Evolutionary conservation across 2,113 vertebrate species (phyloP).

Genomic region (Etia nguti): DNA sequence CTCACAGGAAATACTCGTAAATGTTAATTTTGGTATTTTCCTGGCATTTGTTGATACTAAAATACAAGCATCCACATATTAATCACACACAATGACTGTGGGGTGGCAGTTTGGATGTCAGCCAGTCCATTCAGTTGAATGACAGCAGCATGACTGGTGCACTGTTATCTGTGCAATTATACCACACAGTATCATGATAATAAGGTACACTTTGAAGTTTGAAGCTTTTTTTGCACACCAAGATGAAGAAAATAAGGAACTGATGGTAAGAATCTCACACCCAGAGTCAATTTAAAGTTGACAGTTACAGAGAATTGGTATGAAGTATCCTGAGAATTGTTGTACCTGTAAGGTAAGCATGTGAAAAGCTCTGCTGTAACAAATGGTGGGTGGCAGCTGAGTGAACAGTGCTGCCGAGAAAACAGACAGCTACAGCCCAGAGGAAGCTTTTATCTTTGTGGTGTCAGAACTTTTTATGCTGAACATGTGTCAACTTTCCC

Average conservation of each 20-base stretch:
- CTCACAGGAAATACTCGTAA: neutral
- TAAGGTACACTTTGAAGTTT: neutral
- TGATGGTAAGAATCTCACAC: constrained; percentile 1
- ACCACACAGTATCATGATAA: neutral
- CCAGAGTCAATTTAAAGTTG: constrained; percentile 35
- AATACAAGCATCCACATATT: neutral
- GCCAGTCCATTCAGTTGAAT: neutral
- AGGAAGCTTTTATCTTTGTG: constrained; percentile 14
- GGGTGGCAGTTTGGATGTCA: neutral
- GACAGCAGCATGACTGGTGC: constrained; percentile 5
- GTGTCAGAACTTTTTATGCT: constrained; percentile 14
- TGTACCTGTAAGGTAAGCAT: constrained; percentile 14
- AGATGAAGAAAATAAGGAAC: neutral
- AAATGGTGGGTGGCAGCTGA: constrained; percentile 33
- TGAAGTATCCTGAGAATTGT: constrained; percentile 17
- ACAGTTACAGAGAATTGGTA: constrained; percentile 12
- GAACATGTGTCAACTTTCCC: constrained; percentile 8
- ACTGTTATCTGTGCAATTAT: constrained; percentile 13
- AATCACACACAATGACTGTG: neutral
- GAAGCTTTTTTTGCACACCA: neutral
- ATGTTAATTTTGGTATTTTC: neutral
- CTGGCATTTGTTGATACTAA: neutral
- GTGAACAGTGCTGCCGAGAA: constrained; percentile 14
- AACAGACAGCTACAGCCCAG: constrained; percentile 16
- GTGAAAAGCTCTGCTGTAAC: constrained; percentile 10